phyloP scores from a whole-genome alignment of 2,113 vertebrate genomes.

The Archilochus colubris region DNA sequence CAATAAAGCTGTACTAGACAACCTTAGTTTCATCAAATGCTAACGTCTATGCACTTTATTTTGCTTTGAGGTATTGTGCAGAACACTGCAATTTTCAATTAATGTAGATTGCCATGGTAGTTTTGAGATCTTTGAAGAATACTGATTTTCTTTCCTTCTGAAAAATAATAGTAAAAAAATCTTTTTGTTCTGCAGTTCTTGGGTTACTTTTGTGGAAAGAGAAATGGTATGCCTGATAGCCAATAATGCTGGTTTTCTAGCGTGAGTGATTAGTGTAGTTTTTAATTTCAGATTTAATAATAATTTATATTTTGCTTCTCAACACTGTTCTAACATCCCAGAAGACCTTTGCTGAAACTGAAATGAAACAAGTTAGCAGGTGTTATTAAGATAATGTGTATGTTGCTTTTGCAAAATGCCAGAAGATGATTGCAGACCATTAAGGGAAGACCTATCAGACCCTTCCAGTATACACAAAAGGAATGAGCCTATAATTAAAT shows the following conservation, averaged over 20 bases:
- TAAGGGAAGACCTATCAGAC: constrained; percentile 72
- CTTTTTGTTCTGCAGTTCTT: not conserved
- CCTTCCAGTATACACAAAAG: constrained; percentile 74
- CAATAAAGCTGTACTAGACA: not conserved
- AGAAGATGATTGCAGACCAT: constrained; percentile 74
- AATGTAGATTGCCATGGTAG: not conserved
- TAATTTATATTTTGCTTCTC: constrained; percentile 57
- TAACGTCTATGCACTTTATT: not conserved
- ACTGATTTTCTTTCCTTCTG: not conserved
- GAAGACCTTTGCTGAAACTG: constrained; percentile 54
- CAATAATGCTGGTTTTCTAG: constrained; percentile 5
- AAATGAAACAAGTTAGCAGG: constrained; percentile 62
- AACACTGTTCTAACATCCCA: constrained; percentile 50
- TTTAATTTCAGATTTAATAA: constrained; percentile 62
- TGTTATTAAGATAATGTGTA: constrained; percentile 69
- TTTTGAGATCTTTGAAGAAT: constrained; percentile 10
- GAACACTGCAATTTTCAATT: not conserved
- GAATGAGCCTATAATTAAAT: constrained; percentile 82
- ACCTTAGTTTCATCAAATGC: not conserved
- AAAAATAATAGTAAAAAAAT: not conserved
- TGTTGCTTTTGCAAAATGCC: constrained; percentile 73
- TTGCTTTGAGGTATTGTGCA: constrained; percentile 24
- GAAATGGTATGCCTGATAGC: not conserved
- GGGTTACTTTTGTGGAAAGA: not conserved
- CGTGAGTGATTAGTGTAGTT: constrained; percentile 37